Conservation (phyloP, 2,888 invertebrate genomes). For the Melipona bicolor region DNA sequence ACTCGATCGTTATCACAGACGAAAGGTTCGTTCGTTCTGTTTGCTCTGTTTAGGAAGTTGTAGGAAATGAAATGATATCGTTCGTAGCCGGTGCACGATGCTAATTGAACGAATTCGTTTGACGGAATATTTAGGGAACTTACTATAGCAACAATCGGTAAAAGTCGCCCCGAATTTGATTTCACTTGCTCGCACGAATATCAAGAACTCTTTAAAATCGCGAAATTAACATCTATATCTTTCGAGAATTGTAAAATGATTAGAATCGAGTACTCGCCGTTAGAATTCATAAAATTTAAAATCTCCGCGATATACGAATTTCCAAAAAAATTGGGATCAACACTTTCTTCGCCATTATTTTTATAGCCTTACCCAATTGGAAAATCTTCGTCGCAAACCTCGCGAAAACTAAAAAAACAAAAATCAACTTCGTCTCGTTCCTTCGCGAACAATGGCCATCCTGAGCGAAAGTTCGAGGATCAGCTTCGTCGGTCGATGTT, state of each 20-base stretch:
- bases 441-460: constrained; percentile 27
- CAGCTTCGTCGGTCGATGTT: constrained; percentile 7
- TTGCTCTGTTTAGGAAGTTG: constrained; percentile 38
- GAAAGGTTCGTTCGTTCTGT: background rate
- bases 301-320: too few species aligned
- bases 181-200: background rate
- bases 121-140: background rate
- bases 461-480: background rate
- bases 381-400: too few species aligned
- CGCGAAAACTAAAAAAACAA: background rate
- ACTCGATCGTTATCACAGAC: constrained; percentile 26
- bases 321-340: too few species aligned
- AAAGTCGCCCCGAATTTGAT: background rate
- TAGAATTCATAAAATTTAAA: too few species aligned
- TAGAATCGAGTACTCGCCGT: too few species aligned
- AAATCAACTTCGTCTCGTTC: background rate
- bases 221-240: background rate
- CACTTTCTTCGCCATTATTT: too few species aligned
- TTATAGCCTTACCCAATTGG: too few species aligned
- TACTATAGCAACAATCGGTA: too few species aligned
- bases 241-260: background rate
- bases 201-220: background rate
- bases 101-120: constrained; percentile 1
- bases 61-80: constrained; percentile 46
- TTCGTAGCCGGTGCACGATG: background rate